Conservation (phyloP, 64 coral and sea anemone species). For the Porites lutea region DNA sequence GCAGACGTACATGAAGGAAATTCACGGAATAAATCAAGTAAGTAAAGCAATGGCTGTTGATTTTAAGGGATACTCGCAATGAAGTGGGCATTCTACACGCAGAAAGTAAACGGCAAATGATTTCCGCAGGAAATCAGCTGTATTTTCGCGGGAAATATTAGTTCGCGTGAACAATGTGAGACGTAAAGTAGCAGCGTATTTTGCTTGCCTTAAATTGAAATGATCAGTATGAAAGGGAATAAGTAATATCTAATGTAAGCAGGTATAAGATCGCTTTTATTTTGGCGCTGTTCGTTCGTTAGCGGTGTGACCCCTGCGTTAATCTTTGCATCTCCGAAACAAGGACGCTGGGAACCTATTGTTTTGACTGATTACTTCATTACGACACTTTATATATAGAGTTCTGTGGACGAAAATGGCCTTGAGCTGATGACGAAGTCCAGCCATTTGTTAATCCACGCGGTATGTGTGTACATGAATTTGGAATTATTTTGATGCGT, state of each 20-base stretch:
- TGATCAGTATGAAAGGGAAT: no score
- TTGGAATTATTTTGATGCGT: background rate
- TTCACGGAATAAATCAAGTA: constrained; percentile 25
- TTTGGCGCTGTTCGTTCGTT: background rate
- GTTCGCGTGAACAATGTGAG: background rate
- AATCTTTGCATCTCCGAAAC: background rate
- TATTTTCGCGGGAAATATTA: background rate
- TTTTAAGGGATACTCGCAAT: background rate
- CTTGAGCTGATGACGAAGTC: constrained; percentile 7
- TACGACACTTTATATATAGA: background rate
- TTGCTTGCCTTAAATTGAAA: no score
- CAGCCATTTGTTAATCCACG: background rate
- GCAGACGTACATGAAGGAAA: constrained; percentile 37
- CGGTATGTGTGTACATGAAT: background rate
- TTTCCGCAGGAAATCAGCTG: background rate
- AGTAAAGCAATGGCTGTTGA: background rate
- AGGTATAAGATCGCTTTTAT: no score
- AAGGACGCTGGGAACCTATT: background rate
- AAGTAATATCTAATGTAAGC: no score
- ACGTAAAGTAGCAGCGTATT: no score
- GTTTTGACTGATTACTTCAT: background rate
- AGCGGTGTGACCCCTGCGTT: background rate
- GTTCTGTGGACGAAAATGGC: background rate
- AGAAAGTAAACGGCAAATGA: background rate
- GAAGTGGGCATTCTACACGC: background rate